These are phyloP conservation scores for Cardinalis cardinalis DNA, from an alignment of 2,113 vertebrate genomes.

Conservation along the genomic window DNA sequence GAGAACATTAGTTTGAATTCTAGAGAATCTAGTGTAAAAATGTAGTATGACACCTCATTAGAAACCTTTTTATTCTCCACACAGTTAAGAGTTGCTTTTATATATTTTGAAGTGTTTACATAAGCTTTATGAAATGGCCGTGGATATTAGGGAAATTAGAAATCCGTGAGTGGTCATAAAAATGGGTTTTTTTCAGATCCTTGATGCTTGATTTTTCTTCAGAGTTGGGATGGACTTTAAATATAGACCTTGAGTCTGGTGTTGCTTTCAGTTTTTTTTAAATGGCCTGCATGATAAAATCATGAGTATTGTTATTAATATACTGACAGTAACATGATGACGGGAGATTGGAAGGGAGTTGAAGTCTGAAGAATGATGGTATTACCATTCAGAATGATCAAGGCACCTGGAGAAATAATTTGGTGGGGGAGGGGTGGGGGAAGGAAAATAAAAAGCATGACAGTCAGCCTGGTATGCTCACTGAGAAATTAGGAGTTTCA, in stretches of 20 bases:
- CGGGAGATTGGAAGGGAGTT: neutral
- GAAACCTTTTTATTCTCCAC: neutral
- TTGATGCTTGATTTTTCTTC: neutral
- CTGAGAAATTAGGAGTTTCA: neutral
- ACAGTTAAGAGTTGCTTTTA: neutral
- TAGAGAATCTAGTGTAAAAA: neutral
- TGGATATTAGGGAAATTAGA: neutral
- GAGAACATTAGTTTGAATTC: neutral
- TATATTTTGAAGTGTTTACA: neutral
- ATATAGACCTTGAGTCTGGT: neutral
- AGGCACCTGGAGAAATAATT: neutral
- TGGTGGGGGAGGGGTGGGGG: too few species aligned
- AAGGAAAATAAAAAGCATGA: neutral
- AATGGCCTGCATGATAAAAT: neutral
- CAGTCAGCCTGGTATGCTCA: neutral
- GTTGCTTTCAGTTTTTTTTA: neutral
- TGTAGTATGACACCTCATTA: neutral
- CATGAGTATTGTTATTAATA: neutral
- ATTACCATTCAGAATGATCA: neutral
- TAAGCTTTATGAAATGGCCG: neutral
- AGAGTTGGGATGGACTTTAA: neutral
- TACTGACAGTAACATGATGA: neutral
- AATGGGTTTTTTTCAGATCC: neutral
- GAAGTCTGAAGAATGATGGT: neutral
- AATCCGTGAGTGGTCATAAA: neutral